Percentiles rank a stretch among this genome's conserved stretches.
Conservation (phyloP, 2,113 vertebrate genomes). For the Sapajus apella region DNA sequence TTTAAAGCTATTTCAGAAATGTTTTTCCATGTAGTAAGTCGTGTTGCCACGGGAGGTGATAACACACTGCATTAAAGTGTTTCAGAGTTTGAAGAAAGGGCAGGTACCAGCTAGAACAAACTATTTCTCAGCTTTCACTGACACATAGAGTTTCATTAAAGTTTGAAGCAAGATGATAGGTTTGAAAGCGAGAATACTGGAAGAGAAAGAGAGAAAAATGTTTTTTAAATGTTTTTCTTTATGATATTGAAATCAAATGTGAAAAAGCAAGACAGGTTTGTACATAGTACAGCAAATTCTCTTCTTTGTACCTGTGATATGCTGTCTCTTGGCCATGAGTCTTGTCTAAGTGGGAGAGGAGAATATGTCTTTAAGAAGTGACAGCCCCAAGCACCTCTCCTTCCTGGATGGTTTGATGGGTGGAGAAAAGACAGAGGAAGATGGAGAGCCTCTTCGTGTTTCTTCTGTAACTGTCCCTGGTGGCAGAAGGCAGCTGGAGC, state of each 20-base stretch:
- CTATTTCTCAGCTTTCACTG: background rate
- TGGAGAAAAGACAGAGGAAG: background rate
- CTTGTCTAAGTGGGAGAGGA: background rate
- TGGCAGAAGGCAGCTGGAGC: background rate
- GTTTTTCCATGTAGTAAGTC: background rate
- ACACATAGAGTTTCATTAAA: background rate
- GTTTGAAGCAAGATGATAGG: background rate
- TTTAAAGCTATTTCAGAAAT: background rate
- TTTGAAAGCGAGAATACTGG: background rate
- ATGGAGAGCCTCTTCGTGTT: background rate
- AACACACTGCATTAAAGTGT: background rate
- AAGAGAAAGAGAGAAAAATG: background rate
- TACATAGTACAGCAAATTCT: background rate
- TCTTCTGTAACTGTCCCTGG: background rate
- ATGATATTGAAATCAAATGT: background rate
- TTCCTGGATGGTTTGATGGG: background rate
- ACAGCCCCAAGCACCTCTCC: background rate
- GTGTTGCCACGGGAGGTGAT: background rate
- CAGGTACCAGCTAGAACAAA: background rate
- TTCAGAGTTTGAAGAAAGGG: background rate
- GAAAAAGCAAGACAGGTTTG: background rate
- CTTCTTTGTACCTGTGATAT: background rate
- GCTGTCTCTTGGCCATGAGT: background rate
- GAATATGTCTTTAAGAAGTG: background rate
- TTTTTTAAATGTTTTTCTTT: background rate